Evolutionary conservation across 2,888 invertebrate species (phyloP).

Genomic region (Papilio protenor): DNA sequence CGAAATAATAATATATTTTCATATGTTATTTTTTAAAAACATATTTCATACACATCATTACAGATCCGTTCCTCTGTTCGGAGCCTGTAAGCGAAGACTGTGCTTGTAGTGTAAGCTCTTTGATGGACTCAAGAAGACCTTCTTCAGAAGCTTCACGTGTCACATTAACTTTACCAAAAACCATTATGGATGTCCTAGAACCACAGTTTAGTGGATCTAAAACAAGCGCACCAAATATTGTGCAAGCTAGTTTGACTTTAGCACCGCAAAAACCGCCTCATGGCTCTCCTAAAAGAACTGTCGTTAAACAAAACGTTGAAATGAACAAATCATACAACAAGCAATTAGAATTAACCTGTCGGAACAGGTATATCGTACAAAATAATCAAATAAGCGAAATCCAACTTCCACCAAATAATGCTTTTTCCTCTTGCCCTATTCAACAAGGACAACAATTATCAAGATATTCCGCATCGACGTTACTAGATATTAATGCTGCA

Average conservation of each 20-base stretch:
- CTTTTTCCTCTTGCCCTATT: slow-evolving; percentile 74
- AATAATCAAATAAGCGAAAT: slow-evolving; percentile 83
- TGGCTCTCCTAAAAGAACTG: slow-evolving; percentile 77
- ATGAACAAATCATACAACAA: slow-evolving; percentile 74
- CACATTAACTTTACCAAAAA: slow-evolving; percentile 81
- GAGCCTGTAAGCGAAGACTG: slow-evolving; percentile 85
- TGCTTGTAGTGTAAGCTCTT: slow-evolving; percentile 87
- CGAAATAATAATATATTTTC: slow-evolving; percentile 29
- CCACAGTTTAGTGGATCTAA: slow-evolving; percentile 83
- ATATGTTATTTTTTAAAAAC: background rate
- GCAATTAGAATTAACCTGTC: slow-evolving; percentile 77
- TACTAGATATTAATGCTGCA: slow-evolving; percentile 75
- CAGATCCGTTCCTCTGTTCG: slow-evolving; percentile 84
- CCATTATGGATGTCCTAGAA: slow-evolving; percentile 82
- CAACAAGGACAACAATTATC: slow-evolving; percentile 81
- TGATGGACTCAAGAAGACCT: slow-evolving; percentile 86
- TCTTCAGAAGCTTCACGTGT: slow-evolving; percentile 84
- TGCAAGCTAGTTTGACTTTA: slow-evolving; percentile 87
- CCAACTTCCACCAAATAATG: slow-evolving; percentile 75
- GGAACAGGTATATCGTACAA: slow-evolving; percentile 81
- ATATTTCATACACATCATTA: slow-evolving; percentile 48
- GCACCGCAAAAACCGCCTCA: slow-evolving; percentile 83
- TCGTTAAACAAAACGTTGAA: slow-evolving; percentile 78
- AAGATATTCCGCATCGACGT: slow-evolving; percentile 85
- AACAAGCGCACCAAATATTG: slow-evolving; percentile 72